A percentile compares a stretch with the other conserved stretches of the same genome.
Conservation (phyloP, 2,888 invertebrate genomes). For the Thecocarcelia acutangulata region DNA sequence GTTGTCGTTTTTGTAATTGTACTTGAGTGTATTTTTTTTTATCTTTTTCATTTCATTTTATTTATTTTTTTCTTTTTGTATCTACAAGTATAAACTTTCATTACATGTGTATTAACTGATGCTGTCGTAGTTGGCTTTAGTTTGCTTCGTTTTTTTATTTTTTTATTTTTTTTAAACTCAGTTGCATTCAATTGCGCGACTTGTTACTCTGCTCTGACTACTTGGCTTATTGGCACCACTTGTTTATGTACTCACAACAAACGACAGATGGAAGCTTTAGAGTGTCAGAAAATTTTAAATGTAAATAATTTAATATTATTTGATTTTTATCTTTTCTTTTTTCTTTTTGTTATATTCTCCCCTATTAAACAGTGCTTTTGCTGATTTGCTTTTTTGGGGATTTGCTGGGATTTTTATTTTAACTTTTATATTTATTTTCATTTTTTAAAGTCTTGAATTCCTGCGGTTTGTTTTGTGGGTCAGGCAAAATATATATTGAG, state of each 20-base stretch:
- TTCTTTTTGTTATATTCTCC: conserved; percentile 1
- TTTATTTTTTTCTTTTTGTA: background rate
- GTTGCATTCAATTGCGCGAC: conserved; percentile 35
- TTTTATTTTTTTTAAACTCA: too few relatives aligned
- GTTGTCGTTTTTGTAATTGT: conserved; percentile 16
- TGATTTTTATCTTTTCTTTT: conserved; percentile 4
- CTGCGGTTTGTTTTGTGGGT: conserved; percentile 28
- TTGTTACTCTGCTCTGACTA: conserved; percentile 52
- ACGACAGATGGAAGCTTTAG: conserved; percentile 29
- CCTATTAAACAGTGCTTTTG: background rate
- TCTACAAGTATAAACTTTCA: conserved; percentile 47
- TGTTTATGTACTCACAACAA: conserved; percentile 35
- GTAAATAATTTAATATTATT: conserved; percentile 62
- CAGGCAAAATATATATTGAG: conserved; percentile 1
- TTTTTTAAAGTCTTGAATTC: conserved; percentile 26
- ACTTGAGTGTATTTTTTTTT: background rate
- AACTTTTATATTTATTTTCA: conserved; percentile 3
- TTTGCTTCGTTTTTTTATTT: conserved; percentile 15
- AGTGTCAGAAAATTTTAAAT: conserved; percentile 66
- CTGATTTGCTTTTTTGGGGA: conserved; percentile 2
- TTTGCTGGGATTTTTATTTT: conserved; percentile 4
- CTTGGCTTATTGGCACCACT: conserved; percentile 62
- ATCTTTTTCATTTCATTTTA: background rate
- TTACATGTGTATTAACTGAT: conserved; percentile 64
- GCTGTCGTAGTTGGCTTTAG: conserved; percentile 48